Evolutionary conservation across 2,888 invertebrate species (phyloP).

Genomic region (Campaea margaritaria): DNA sequence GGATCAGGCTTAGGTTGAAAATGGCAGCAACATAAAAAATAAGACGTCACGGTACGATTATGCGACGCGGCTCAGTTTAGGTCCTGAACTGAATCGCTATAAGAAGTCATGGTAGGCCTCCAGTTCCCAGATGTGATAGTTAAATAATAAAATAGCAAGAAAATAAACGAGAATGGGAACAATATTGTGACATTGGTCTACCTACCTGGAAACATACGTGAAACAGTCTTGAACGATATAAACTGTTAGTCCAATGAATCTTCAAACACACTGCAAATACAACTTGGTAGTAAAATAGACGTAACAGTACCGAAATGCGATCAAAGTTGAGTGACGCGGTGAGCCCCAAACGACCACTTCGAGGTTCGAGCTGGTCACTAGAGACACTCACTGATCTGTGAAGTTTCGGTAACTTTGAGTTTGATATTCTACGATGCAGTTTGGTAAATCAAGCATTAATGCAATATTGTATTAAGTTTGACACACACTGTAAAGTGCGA

Average conservation of each 20-base stretch:
- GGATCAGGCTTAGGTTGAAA: no score
- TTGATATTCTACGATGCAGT: not conserved
- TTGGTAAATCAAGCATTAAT: not conserved
- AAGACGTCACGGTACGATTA: no score
- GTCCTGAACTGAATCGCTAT: no score
- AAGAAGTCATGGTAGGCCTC: no score
- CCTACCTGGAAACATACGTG: no score
- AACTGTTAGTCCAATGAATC: not conserved
- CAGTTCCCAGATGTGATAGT: no score
- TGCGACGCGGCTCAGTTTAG: no score
- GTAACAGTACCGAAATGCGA: conserved; percentile 39
- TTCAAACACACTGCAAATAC: conserved; percentile 6
- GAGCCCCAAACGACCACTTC: conserved; percentile 44
- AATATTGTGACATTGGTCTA: no score
- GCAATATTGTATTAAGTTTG: not conserved
- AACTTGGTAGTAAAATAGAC: conserved; percentile 27
- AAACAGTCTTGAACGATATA: no score
- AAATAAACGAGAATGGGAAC: no score
- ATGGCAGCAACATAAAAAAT: no score
- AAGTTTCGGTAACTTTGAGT: not conserved
- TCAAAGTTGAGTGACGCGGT: conserved; percentile 42
- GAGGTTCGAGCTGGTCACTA: not conserved
- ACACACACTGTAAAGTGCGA: not conserved
- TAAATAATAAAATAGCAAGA: no score
- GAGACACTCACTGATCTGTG: not conserved